Conservation (phyloP, 2,113 vertebrate genomes). For the Rynchops niger region DNA sequence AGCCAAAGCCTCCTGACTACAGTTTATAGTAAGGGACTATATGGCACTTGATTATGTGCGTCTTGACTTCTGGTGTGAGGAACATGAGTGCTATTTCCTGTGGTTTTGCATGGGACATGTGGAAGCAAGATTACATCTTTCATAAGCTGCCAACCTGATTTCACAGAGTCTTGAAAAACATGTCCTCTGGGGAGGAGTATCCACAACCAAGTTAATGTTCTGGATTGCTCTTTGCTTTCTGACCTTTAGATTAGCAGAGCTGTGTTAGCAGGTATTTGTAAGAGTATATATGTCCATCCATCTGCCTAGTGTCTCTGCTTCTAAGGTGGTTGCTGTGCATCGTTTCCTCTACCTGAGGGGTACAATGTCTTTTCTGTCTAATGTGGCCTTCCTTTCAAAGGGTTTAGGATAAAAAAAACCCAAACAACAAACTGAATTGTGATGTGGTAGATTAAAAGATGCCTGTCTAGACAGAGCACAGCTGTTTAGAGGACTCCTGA, state of each 20-base stretch:
- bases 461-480: background rate
- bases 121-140: conserved; percentile 44
- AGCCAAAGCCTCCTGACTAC: background rate
- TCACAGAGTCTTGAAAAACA: conserved; percentile 60
- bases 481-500: background rate
- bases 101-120: conserved; percentile 28
- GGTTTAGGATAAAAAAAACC: background rate
- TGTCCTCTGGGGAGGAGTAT: conserved; percentile 62
- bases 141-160: conserved; percentile 72
- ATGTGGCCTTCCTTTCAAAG: background rate
- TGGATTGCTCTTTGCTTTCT: conserved; percentile 59
- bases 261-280: conserved; percentile 2
- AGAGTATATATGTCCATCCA: background rate
- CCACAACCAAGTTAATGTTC: conserved; percentile 59
- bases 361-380: background rate
- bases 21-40: background rate
- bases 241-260: conserved; percentile 65
- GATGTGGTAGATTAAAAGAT: background rate
- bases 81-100: conserved; percentile 20
- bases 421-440: background rate
- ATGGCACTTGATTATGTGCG: background rate
- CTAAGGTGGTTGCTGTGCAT: background rate
- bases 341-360: background rate
- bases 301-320: conserved; percentile 12
- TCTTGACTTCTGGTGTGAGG: conserved; percentile 6